Conservation (phyloP, 2,797 vertebrate genomes). For the Eospalax fontanierii region DNA sequence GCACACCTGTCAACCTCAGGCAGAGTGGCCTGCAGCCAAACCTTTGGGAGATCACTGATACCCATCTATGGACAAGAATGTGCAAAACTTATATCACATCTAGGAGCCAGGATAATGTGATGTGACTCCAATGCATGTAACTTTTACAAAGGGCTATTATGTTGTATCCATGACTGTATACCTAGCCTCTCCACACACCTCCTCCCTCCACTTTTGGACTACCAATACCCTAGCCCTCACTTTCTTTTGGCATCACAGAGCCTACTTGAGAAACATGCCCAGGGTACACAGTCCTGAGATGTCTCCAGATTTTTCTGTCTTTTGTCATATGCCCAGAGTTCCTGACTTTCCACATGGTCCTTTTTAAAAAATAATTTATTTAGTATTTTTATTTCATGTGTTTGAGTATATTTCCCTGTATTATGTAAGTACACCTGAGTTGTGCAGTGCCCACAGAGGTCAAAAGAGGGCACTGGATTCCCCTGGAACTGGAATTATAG, state of each 20-base stretch:
- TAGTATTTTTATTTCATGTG: too few relatives aligned
- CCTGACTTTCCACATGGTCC: neutral
- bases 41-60: neutral
- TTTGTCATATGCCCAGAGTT: neutral
- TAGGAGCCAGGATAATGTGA: neutral
- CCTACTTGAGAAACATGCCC: neutral
- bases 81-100: neutral
- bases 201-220: neutral
- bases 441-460: too few relatives aligned
- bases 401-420: too few relatives aligned
- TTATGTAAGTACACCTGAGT: too few relatives aligned
- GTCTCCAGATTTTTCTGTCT: neutral
- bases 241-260: neutral
- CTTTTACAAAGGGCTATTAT: neutral
- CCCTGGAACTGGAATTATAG: too few relatives aligned
- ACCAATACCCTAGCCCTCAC: neutral
- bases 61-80: neutral
- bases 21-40: neutral
- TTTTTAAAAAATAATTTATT: too few relatives aligned
- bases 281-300: neutral
- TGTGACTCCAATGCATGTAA: accelerated
- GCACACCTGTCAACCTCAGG: neutral
- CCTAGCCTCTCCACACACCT: neutral
- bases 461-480: too few relatives aligned
- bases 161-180: neutral